A percentile compares a stretch with the other conserved stretches of the same genome.
Evolutionary conservation across 1,140 invertebrate genomes (phyloP).

Genomic region (Hyles euphorbiae): DNA sequence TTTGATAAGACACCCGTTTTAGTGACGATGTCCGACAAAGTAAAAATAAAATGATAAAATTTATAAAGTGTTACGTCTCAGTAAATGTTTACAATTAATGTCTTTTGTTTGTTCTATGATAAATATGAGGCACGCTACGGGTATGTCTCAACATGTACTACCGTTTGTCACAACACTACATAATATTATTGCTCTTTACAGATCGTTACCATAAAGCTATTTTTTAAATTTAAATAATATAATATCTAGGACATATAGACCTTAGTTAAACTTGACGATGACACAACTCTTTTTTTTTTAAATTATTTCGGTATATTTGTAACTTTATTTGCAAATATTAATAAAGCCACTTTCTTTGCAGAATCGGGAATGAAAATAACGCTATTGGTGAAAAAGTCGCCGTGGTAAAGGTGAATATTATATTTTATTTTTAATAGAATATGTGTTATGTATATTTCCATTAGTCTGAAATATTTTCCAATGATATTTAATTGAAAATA

Average conservation of each 20-base stretch:
- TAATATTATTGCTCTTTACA: no score
- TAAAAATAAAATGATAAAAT: conserved; percentile 13
- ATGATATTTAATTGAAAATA: background rate
- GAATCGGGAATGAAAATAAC: no score
- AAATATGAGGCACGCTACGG: conserved; percentile 29
- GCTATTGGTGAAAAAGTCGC: no score
- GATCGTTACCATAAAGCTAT: no score
- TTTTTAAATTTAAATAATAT: no score
- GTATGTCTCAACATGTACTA: conserved; percentile 1
- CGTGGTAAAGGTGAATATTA: no score
- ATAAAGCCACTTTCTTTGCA: no score
- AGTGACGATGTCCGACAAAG: background rate
- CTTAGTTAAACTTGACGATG: background rate
- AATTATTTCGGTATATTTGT: background rate
- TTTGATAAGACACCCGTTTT: background rate
- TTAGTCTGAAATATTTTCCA: background rate
- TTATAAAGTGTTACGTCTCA: conserved; percentile 11
- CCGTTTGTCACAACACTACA: no score
- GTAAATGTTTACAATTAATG: conserved; percentile 25
- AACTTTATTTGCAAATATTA: background rate
- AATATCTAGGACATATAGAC: no score
- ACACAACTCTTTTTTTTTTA: background rate
- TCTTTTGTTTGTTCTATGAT: conserved; percentile 29
- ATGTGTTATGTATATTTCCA: no score
- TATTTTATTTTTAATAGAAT: no score